phyloP scores from a whole-genome alignment of 1,140 invertebrate species.

The Drosophila kanapiae region DNA sequence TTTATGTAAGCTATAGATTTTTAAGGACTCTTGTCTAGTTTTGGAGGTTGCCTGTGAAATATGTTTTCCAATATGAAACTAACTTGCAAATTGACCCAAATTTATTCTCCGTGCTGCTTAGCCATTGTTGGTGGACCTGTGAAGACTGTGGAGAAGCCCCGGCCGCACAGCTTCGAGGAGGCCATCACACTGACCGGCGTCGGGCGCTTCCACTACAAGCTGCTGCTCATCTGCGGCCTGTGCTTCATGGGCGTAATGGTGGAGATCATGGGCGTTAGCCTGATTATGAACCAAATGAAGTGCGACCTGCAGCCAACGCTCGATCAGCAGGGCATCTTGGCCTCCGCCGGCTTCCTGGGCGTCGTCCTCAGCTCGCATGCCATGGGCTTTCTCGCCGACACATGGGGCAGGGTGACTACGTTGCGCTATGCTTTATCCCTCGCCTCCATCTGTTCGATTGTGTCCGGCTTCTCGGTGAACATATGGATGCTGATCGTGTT shows the following conservation, averaged over 20 bases:
- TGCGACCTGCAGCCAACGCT: slow-evolving; percentile 88
- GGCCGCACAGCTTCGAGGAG: slow-evolving; percentile 87
- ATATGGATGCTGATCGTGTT: slow-evolving; percentile 89
- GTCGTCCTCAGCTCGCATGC: slow-evolving; percentile 87
- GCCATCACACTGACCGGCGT: slow-evolving; percentile 67
- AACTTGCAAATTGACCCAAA: background rate
- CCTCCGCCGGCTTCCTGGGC: slow-evolving; percentile 89
- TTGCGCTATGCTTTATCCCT: slow-evolving; percentile 89
- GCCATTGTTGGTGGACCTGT: slow-evolving; percentile 17
- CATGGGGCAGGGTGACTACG: slow-evolving; percentile 89
- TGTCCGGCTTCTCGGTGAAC: slow-evolving; percentile 89
- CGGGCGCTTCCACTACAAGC: slow-evolving; percentile 69
- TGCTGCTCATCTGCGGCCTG: slow-evolving; percentile 73
- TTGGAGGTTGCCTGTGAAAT: too few relatives aligned
- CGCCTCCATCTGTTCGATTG: slow-evolving; percentile 88
- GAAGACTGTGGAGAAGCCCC: slow-evolving; percentile 16
- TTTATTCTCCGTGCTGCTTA: background rate
- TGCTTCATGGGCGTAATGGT: slow-evolving; percentile 81
- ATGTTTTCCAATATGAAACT: background rate
- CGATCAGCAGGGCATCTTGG: slow-evolving; percentile 88
- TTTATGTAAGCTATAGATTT: background rate
- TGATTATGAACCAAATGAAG: slow-evolving; percentile 75
- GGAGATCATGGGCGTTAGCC: slow-evolving; percentile 75
- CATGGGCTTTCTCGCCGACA: slow-evolving; percentile 93
- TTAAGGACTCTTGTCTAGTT: too few relatives aligned